Evolutionary conservation across 1,140 invertebrate species (phyloP).

Genomic region (Phymastichus coffea): DNA sequence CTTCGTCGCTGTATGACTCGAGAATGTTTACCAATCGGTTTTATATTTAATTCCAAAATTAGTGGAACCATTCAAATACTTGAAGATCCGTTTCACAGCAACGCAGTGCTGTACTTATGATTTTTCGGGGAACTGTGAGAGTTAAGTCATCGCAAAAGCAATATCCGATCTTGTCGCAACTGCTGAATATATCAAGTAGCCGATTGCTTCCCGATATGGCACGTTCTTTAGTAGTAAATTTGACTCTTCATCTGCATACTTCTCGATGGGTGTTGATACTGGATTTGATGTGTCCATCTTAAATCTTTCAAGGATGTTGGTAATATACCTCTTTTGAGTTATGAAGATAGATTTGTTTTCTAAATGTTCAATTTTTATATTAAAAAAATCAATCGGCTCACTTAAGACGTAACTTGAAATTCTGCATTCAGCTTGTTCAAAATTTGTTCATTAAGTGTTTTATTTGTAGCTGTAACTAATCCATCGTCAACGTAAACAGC

Average conservation of each 20-base stretch:
- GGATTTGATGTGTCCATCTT: neutral
- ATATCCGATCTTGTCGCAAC: no score
- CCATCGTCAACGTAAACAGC: constrained; percentile 26
- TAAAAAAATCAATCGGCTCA: neutral
- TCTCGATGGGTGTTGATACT: neutral
- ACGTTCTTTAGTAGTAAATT: no score
- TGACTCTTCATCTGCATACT: no score
- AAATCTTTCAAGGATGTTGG: neutral
- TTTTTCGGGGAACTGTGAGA: no score
- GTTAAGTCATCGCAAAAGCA: no score
- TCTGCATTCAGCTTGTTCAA: neutral
- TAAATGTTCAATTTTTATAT: neutral
- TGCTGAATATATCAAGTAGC: no score
- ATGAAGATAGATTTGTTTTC: constrained; percentile 17
- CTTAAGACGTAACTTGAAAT: neutral
- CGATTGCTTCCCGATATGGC: no score
- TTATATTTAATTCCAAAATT: no score
- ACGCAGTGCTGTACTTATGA: no score
- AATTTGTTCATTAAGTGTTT: neutral
- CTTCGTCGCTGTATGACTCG: constrained; percentile 25
- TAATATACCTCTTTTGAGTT: constrained; percentile 18
- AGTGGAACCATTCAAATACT: neutral
- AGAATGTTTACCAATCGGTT: neutral
- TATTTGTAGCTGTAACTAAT: constrained; percentile 18
- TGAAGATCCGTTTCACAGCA: no score